A percentile compares a stretch with the other conserved stretches of the same genome.
Conservation (phyloP, 2,888 invertebrate species). For the Oasisia sp. region DNA sequence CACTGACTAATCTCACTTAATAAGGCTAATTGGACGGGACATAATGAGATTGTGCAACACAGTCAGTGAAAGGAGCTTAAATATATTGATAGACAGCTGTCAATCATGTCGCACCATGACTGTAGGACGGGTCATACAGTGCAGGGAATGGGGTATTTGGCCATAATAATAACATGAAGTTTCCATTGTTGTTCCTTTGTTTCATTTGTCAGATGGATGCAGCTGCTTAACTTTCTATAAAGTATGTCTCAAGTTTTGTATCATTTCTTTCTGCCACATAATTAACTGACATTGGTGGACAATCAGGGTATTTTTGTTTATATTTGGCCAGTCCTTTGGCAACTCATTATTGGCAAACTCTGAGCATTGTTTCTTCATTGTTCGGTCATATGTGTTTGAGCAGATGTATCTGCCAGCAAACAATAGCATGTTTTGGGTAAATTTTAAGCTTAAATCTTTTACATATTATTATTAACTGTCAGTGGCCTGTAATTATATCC, state of each 20-base stretch:
- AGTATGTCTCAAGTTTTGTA: not conserved
- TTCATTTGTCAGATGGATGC: not conserved
- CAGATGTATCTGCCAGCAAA: too few relatives aligned
- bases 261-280: not conserved
- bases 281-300: not conserved
- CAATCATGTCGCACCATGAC: not conserved
- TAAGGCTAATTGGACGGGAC: not conserved
- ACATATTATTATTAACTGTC: too few relatives aligned
- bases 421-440: too few relatives aligned
- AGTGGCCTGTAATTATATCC: too few relatives aligned
- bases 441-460: too few relatives aligned
- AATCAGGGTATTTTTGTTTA: too few relatives aligned
- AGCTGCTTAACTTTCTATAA: not conserved
- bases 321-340: too few relatives aligned
- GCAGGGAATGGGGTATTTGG: not conserved
- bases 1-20: not conserved
- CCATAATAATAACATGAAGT: not conserved
- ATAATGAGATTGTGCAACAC: not conserved
- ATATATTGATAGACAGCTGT: not conserved
- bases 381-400: too few relatives aligned
- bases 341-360: too few relatives aligned
- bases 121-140: not conserved
- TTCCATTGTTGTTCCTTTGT: not conserved
- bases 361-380: too few relatives aligned
- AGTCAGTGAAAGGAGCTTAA: not conserved